phyloP scores from a whole-genome alignment of 2,797 vertebrate species.

The Thamnophis elegans region DNA sequence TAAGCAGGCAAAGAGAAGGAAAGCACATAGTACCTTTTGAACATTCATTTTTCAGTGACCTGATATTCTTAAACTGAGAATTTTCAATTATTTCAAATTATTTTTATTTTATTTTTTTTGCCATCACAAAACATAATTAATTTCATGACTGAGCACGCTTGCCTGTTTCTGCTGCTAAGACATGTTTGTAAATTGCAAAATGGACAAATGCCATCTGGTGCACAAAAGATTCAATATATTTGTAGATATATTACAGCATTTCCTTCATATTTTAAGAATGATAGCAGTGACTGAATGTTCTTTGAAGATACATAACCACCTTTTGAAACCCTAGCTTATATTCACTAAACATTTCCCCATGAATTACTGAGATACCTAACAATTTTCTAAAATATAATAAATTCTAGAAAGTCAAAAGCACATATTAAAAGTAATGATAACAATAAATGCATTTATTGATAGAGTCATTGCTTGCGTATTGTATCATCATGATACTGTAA shows the following conservation, averaged over 20 bases:
- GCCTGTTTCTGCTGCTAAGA: constrained; percentile 45
- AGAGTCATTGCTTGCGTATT: neutral
- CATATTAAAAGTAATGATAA: neutral
- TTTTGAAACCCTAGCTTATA: neutral
- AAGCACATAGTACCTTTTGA: constrained; percentile 67
- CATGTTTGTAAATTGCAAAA: constrained; percentile 48
- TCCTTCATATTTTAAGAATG: neutral
- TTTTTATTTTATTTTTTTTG: constrained; percentile 61
- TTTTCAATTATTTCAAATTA: neutral
- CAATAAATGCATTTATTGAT: neutral
- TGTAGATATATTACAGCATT: neutral
- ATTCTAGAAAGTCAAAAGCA: neutral
- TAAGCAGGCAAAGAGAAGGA: constrained; percentile 75
- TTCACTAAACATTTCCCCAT: neutral
- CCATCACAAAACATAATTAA: constrained; percentile 70
- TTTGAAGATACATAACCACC: neutral
- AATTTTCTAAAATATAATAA: neutral
- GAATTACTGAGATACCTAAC: neutral
- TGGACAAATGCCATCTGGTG: constrained; percentile 2
- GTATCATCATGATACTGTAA: neutral
- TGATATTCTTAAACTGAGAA: constrained; percentile 65
- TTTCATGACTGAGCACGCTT: constrained; percentile 71
- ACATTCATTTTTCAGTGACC: constrained; percentile 67
- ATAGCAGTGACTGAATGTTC: neutral
- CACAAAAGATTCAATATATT: neutral